These are phyloP conservation scores for Delichon dasypus DNA, from an alignment of 2,797 vertebrate species.

Conservation along the genomic window DNA sequence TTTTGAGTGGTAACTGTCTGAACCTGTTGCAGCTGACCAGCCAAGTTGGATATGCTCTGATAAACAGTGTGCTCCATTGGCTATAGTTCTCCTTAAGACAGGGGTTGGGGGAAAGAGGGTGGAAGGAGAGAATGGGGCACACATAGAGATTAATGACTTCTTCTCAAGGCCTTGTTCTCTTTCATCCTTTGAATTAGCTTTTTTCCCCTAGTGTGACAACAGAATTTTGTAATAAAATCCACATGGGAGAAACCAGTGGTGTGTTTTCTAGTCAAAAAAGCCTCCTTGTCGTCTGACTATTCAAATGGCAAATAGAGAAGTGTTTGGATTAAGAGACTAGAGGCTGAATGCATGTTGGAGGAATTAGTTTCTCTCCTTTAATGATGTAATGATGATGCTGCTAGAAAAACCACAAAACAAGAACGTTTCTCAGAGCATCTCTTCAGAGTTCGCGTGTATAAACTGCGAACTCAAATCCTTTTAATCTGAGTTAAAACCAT, in stretches of 20 bases:
- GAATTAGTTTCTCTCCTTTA: background rate
- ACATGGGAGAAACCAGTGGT: background rate
- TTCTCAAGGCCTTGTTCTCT: background rate
- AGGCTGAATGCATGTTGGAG: background rate
- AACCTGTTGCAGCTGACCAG: background rate
- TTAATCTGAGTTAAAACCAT: background rate
- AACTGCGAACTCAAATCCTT: background rate
- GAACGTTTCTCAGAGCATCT: background rate
- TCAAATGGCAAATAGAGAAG: background rate
- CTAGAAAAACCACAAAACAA: constrained; percentile 43
- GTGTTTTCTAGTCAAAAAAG: background rate
- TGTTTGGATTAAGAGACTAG: background rate
- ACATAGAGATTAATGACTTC: background rate
- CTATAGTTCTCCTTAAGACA: background rate
- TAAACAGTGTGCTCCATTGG: background rate
- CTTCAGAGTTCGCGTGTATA: background rate
- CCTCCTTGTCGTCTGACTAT: background rate
- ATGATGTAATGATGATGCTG: background rate
- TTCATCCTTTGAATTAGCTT: background rate
- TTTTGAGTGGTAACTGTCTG: background rate
- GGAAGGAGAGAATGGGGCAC: background rate
- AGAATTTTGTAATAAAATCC: constrained; percentile 31
- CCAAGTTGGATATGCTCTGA: rapidly evolving
- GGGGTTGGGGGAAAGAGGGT: rapidly evolving
- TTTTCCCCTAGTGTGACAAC: background rate